A percentile compares a stretch with the other conserved stretches of the same genome.
These are phyloP conservation scores for Volucella inanis DNA, from an alignment of 2,888 invertebrate genomes.

Conservation along the genomic window DNA sequence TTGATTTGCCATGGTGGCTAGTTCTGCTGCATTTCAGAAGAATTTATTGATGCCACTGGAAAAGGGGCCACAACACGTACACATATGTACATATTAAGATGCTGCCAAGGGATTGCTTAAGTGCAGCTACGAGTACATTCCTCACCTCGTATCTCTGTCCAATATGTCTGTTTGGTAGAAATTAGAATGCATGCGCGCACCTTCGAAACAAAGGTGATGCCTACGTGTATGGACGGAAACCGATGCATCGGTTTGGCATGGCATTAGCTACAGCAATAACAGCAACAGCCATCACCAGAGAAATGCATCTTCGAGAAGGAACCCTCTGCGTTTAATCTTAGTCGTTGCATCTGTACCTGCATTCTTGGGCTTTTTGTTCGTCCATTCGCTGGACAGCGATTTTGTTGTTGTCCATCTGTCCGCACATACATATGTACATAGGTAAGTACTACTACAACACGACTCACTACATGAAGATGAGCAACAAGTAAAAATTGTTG, in stretches of 20 bases:
- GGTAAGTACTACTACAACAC: slow-evolving; percentile 14
- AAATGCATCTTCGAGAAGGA: slow-evolving; percentile 65
- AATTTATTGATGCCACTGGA: slow-evolving; percentile 68
- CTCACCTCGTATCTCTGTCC: slow-evolving; percentile 50
- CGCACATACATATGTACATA: slow-evolving; percentile 34
- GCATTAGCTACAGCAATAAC: slow-evolving; percentile 10
- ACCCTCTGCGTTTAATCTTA: slow-evolving; percentile 65
- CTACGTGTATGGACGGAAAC: slow-evolving; percentile 20
- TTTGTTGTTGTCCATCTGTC: slow-evolving; percentile 65
- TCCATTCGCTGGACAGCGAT: slow-evolving; percentile 57
- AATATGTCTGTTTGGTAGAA: slow-evolving; percentile 63
- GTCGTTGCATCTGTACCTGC: slow-evolving; percentile 67
- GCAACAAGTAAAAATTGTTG: slow-evolving; percentile 70
- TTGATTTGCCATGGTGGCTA: slow-evolving; percentile 27
- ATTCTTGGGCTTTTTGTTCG: slow-evolving; percentile 23
- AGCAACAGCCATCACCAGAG: slow-evolving; percentile 3
- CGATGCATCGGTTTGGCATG: no score
- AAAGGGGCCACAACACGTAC: slow-evolving; percentile 58
- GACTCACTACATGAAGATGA: slow-evolving; percentile 47
- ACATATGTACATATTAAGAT: background rate
- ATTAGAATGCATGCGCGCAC: slow-evolving; percentile 74
- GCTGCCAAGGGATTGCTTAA: slow-evolving; percentile 33
- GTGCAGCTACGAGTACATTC: slow-evolving; percentile 40
- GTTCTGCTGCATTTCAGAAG: slow-evolving; percentile 52
- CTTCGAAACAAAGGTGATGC: slow-evolving; percentile 65